Base-by-base conservation (phyloP, 2,797 vertebrate genomes). In the Apogon hyalosoma region DNA sequence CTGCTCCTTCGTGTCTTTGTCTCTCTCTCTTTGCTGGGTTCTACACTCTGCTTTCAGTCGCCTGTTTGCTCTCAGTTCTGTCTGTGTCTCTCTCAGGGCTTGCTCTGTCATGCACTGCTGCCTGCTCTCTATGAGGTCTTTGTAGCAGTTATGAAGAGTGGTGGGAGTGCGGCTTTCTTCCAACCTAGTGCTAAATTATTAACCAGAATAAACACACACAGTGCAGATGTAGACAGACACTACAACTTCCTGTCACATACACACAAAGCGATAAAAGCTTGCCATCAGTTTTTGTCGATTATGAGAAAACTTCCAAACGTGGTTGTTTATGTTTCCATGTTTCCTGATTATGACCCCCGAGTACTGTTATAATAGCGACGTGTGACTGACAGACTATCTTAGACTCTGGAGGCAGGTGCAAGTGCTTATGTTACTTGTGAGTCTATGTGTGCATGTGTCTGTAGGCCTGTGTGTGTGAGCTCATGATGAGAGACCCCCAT, bases 101-200 rank as follows among this genome's bases (percentile, higher is more conserved):
- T 81, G 61, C 77, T 84, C 84, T 49, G 86, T 89, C 85, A 85
- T 84, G 88, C 91, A 88, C 88, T 81, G 82, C 86, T 92, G 89
- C 76, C 55, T 73, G 72, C 63, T 15, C 77, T 91, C 90, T 92
- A 62, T 86, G 77, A 79, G 59, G 61, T 69, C 86, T 90, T 90
- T 92, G 87, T 89, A 60, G 57, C 11, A 1, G 68, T 88, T 79
- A 70, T 82, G 78, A 78, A 74, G 82, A 81, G 57, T 49, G 38
- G 69, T 47, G 81, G 56, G 53, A 69, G 62, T 69, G 47, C 33
- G 28, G 42, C 64, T 41, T 64, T 84, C 84, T 49, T 71, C 61
- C 52, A 55, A 51, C 71, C 77, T 18, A 21, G 12, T 72, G 59
- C 31, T 76, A 64, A 79, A 83, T 87, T 70, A 83, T 80, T 78